Evolutionary conservation across 2,797 vertebrate species (phyloP), one percentile per base, ranked within the genome.

Genomic region (Tapirus indicus): DNA sequence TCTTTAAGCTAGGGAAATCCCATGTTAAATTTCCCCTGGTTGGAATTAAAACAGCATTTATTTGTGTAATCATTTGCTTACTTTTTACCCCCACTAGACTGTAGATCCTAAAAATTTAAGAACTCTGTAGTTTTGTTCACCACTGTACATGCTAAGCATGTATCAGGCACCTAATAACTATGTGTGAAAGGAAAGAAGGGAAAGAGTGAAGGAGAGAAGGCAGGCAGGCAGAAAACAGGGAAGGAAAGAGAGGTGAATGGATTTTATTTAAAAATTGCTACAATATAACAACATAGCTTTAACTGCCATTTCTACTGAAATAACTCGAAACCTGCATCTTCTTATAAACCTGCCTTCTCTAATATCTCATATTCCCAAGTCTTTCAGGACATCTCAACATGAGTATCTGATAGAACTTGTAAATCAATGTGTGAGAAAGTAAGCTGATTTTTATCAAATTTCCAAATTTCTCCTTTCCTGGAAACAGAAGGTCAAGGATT

Each of bases 11-110:
- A 60, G 52, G 72, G 32, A 90, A 85, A 75, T n/a, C 32, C 23
- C 29, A 69, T 35, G 14, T 85, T 90, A 80, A 89, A 79, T 89
- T 89, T 85, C 83, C 29, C 58, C 52, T 89, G 44, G 11, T 27
- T 80, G 25, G 52, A 80, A 86, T 89, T 93, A 80, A 90, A 80
- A 68, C 21, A 62, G 21, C 29, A 82, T 75, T 93, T 97, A 93
- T 68, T 60, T 79, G 2, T 95, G 10, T 85, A 74, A 88, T 47
- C 23, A 80, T 86, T 68, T 74, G 41, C 13, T 86, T 85, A 95
- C 69, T 60, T 79, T 91, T 92, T 60, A 94, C 6, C 38, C 23
- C 52, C 14, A 92, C 38, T 38, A 95, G 71, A 77, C 32, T 64
- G 16, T 44, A 69, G 90, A 29, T 11, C 2, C 35, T 90, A 58